Evolutionary conservation across 1,140 invertebrate genomes (phyloP).

Genomic region (Macrotrachela quadricornifera): DNA sequence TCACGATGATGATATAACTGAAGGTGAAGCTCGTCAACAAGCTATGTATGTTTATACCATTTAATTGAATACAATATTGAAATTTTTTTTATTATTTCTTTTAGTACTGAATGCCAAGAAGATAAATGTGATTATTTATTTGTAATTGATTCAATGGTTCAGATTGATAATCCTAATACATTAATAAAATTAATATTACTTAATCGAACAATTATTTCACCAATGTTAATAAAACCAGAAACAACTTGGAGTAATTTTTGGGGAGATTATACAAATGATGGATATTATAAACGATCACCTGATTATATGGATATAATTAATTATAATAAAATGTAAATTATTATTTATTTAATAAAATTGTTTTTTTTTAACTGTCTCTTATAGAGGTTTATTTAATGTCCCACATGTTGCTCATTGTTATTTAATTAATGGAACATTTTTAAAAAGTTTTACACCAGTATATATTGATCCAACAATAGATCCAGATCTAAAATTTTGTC

Average conservation of each 20-base stretch:
- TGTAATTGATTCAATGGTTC: constrained; percentile 57
- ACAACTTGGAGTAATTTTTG: constrained; percentile 96
- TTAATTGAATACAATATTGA: not conserved
- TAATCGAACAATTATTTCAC: constrained; percentile 59
- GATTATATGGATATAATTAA: constrained; percentile 93
- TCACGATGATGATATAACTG: constrained; percentile 44
- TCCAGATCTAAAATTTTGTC: constrained; percentile 73
- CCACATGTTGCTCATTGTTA: constrained; percentile 63
- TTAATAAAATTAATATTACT: constrained; percentile 55
- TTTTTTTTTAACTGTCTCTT: constrained; percentile 28
- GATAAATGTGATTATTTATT: constrained; percentile 64
- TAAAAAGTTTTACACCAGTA: constrained; percentile 21
- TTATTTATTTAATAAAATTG: not conserved
- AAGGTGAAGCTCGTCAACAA: constrained; percentile 52
- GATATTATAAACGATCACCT: constrained; percentile 72
- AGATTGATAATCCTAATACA: constrained; percentile 53
- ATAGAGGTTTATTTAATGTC: constrained; percentile 87
- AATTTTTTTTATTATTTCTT: constrained; percentile 19
- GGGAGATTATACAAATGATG: constrained; percentile 67
- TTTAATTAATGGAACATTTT: constrained; percentile 51
- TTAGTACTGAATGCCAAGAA: constrained; percentile 49
- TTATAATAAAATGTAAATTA: constrained; percentile 46
- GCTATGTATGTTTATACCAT: constrained; percentile 49
- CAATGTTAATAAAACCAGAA: constrained; percentile 49
- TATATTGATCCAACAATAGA: constrained; percentile 36